Evolutionary conservation across 2,888 invertebrate species (phyloP).

Genomic region (Rugalucina vietnamica): DNA sequence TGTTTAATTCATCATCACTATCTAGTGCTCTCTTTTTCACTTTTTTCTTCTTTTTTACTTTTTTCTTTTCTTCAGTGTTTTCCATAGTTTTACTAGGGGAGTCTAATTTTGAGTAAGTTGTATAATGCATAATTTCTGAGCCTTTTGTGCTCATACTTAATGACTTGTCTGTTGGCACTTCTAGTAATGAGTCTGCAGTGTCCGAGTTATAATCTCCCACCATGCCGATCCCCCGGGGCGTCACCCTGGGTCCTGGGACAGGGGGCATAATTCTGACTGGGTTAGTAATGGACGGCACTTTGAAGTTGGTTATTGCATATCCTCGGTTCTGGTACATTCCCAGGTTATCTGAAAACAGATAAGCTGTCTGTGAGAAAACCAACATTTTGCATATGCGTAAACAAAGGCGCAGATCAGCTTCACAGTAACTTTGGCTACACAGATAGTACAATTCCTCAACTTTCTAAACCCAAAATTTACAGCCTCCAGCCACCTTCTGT

Average conservation of each 20-base stretch:
- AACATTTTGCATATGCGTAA: too few species aligned
- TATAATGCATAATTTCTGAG: slow-evolving; percentile 19
- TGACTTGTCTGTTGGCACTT: slow-evolving; percentile 66
- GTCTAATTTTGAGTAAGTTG: slow-evolving; percentile 31
- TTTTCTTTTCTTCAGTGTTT: slow-evolving; percentile 41
- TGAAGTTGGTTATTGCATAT: slow-evolving; percentile 54
- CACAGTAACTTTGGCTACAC: too few species aligned
- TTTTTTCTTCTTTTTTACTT: slow-evolving; percentile 49
- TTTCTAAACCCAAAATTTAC: too few species aligned
- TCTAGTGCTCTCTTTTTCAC: slow-evolving; percentile 34
- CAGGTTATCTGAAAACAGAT: slow-evolving; percentile 57
- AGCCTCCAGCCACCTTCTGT: too few species aligned
- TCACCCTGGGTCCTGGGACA: slow-evolving; percentile 47
- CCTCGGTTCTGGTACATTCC: slow-evolving; percentile 58
- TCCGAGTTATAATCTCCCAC: slow-evolving; percentile 72
- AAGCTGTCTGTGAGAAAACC: neutral
- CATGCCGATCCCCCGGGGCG: slow-evolving; percentile 48
- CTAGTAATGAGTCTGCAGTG: slow-evolving; percentile 73
- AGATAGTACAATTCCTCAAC: too few species aligned
- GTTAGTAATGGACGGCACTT: slow-evolving; percentile 47
- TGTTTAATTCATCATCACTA: slow-evolving; percentile 70
- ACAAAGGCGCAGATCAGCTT: too few species aligned
- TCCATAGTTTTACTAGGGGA: slow-evolving; percentile 39
- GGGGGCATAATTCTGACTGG: slow-evolving; percentile 54
- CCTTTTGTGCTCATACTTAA: slow-evolving; percentile 40